Conservation (phyloP, 2,113 vertebrate species). For the Corythornis vintsioides region DNA sequence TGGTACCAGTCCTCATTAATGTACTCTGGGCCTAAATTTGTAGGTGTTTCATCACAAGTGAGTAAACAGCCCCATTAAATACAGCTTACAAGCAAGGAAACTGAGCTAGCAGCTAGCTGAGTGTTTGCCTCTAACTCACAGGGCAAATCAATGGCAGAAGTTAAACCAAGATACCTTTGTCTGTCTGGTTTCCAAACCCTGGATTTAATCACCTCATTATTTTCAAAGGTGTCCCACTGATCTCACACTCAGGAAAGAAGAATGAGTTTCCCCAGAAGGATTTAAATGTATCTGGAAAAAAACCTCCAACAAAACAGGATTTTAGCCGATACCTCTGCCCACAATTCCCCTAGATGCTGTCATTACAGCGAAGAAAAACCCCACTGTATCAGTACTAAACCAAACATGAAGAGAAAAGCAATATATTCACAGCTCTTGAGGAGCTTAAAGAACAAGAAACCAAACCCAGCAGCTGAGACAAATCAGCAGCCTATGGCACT, state of each 20-base stretch:
- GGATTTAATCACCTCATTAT: neutral
- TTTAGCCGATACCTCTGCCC: neutral
- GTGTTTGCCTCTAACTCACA: neutral
- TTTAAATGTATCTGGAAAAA: neutral
- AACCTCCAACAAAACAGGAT: neutral
- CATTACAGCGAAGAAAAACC: neutral
- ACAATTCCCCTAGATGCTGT: neutral
- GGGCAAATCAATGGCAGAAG: neutral
- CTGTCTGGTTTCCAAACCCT: neutral
- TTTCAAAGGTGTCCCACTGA: neutral
- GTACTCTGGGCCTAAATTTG: neutral
- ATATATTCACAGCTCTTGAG: neutral
- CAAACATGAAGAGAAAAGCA: neutral
- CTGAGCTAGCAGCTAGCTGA: neutral
- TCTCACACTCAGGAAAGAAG: neutral
- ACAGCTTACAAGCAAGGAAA: neutral
- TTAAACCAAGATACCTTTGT: neutral
- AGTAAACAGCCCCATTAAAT: neutral
- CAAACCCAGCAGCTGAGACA: conserved; percentile 31
- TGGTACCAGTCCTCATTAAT: neutral
- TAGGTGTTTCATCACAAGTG: neutral
- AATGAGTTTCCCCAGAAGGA: neutral
- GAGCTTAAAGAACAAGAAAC: conserved; percentile 1
- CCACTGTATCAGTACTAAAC: neutral
- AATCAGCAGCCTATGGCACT: neutral